Percentiles rank a stretch among this genome's conserved stretches.
Evolutionary conservation across 2,797 vertebrate genomes (phyloP).

Genomic region (Moxostoma hubbsi): DNA sequence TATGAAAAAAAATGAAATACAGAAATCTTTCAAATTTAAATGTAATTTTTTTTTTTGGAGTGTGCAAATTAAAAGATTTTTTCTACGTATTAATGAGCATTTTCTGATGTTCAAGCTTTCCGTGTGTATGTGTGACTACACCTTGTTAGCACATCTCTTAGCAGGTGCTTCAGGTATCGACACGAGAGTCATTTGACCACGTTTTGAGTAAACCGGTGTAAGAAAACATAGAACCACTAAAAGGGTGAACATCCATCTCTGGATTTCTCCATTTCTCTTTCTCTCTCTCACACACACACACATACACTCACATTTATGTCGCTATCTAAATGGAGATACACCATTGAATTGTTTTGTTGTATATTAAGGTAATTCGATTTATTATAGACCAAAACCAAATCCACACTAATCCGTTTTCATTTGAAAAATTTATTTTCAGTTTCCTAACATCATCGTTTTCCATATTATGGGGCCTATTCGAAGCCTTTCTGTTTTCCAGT

Average conservation of each 20-base stretch:
- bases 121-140: slow-evolving; percentile 9
- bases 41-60: too few relatives aligned
- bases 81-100: neutral
- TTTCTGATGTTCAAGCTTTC: neutral
- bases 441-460: too few relatives aligned
- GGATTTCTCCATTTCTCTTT: neutral
- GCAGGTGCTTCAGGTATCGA: slow-evolving; percentile 47
- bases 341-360: too few relatives aligned
- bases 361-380: too few relatives aligned
- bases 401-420: too few relatives aligned
- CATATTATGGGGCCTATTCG: too few relatives aligned
- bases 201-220: slow-evolving; percentile 31
- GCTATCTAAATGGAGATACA: too few relatives aligned
- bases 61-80: neutral
- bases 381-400: too few relatives aligned
- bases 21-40: too few relatives aligned
- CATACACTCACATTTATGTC: neutral
- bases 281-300: neutral
- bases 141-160: slow-evolving; percentile 52
- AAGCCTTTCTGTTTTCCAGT: too few relatives aligned
- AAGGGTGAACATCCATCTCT: neutral
- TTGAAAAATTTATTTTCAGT: too few relatives aligned
- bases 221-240: slow-evolving; percentile 17
- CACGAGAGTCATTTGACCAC: slow-evolving; percentile 9
- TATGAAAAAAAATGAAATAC: too few relatives aligned